phyloP scores from a whole-genome alignment of 2,888 invertebrate genomes.

The Acrocera orbiculus region DNA sequence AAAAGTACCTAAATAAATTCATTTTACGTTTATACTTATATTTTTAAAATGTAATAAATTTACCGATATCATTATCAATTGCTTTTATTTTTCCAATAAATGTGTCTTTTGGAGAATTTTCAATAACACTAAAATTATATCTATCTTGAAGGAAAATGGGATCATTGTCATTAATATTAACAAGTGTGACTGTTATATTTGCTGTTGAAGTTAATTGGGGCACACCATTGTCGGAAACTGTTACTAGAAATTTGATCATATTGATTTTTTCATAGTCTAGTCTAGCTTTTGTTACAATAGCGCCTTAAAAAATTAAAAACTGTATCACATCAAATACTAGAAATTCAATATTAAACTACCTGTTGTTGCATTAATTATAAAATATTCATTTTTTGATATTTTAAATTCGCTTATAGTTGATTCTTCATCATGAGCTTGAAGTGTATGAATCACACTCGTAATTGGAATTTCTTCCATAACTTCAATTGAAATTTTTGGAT shows the following conservation, averaged over 20 bases:
- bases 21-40: not conserved
- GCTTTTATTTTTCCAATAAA: conserved; percentile 57
- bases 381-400: conserved; percentile 50
- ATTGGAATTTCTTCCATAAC: conserved; percentile 68
- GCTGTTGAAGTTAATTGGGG: conserved; percentile 68
- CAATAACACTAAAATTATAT: conserved; percentile 55
- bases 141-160: conserved; percentile 51
- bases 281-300: conserved; percentile 54
- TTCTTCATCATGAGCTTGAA: conserved; percentile 63
- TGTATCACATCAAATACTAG: not conserved
- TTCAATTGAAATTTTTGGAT: conserved; percentile 44
- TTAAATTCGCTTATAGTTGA: conserved; percentile 61
- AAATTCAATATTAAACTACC: conserved; percentile 32
- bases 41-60: conserved; percentile 9
- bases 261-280: conserved; percentile 73
- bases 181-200: conserved; percentile 53
- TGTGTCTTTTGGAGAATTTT: conserved; percentile 59
- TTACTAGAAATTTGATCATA: conserved; percentile 56
- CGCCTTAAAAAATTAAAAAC: conserved; percentile 33
- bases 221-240: conserved; percentile 72
- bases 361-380: conserved; percentile 62
- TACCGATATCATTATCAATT: conserved; percentile 58
- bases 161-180: conserved; percentile 76
- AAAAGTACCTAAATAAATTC: conserved; percentile 36
- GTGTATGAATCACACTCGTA: conserved; percentile 58